A percentile compares a stretch with the other conserved stretches of the same genome.
These are phyloP conservation scores for Phanerotoma sp. DNA, from an alignment of 2,888 invertebrate genomes.

Conservation along the genomic window DNA sequence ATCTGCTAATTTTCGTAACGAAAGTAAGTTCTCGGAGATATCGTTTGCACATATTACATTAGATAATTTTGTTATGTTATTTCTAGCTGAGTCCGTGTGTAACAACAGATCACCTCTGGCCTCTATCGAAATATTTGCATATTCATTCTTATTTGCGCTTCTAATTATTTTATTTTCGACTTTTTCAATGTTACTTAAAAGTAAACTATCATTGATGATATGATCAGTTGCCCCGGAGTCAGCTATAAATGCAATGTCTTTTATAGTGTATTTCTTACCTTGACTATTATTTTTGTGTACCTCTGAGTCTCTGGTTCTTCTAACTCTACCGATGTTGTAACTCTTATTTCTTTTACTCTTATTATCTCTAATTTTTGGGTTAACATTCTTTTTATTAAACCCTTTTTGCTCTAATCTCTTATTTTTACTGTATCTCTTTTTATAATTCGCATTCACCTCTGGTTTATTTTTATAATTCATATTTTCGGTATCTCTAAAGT, in stretches of 20 bases:
- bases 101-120: slow-evolving; percentile 33
- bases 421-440: too few relatives aligned
- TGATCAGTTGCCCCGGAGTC: neutral
- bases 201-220: neutral
- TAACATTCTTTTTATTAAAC: neutral
- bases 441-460: too few relatives aligned
- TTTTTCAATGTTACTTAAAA: neutral
- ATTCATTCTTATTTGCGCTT: neutral
- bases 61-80: slow-evolving; percentile 22
- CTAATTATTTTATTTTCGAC: neutral
- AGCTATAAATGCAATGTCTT: neutral
- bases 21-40: slow-evolving; percentile 35
- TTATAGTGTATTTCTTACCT: neutral
- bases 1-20: slow-evolving; percentile 31
- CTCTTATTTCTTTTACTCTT: too few relatives aligned
- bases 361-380: neutral
- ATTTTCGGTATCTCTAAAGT: too few relatives aligned
- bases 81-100: slow-evolving; percentile 19
- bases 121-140: slow-evolving; percentile 33
- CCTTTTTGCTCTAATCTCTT: too few relatives aligned
- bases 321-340: too few relatives aligned
- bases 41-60: slow-evolving; percentile 32
- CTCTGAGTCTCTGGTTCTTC: too few relatives aligned
- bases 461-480: too few relatives aligned
- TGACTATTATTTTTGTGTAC: neutral